These are phyloP conservation scores for Cataglyphis hispanica DNA, from an alignment of 1,140 invertebrate species.

Conservation along the genomic window DNA sequence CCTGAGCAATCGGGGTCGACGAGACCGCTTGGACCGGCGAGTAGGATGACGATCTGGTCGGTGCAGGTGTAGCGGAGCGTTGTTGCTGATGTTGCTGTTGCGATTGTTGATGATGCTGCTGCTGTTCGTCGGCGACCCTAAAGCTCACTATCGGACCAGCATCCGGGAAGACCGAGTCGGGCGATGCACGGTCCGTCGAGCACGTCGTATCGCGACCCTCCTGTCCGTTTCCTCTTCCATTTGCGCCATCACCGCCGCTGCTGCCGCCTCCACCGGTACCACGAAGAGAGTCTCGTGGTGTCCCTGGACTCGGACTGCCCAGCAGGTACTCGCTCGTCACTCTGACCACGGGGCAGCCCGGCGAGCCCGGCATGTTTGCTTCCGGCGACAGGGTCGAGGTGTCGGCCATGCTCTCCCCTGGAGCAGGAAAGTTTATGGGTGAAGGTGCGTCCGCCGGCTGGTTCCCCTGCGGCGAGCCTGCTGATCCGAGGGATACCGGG, in stretches of 20 bases:
- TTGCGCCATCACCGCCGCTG: conserved; percentile 64
- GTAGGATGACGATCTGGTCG: conserved; percentile 83
- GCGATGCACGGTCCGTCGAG: conserved; percentile 82
- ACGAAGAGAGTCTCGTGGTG: conserved; percentile 77
- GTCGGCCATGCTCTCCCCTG: conserved; percentile 95
- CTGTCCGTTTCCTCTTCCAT: conserved; percentile 82
- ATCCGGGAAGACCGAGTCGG: conserved; percentile 85
- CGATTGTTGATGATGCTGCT: conserved; percentile 70
- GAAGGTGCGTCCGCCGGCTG: conserved; percentile 85
- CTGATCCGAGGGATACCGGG: conserved; percentile 86
- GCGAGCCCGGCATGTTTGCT: conserved; percentile 91
- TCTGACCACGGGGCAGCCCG: conserved; percentile 86
- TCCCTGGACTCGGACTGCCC: conserved; percentile 84
- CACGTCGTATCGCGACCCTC: conserved; percentile 76
- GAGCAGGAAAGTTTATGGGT: conserved; percentile 86
- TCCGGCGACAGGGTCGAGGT: conserved; percentile 95
- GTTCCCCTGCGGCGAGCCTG: conserved; percentile 84
- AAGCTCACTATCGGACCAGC: conserved; percentile 69
- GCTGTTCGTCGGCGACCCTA: conserved; percentile 81
- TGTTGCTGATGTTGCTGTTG: conserved; percentile 79
- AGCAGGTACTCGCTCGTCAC: conserved; percentile 86
- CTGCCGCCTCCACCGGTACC: conserved; percentile 62
- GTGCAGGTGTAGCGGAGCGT: conserved; percentile 73
- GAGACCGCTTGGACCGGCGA: conserved; percentile 82
- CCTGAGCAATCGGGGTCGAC: conserved; percentile 83